phyloP scores from a whole-genome alignment of 2,113 vertebrate genomes.

The Forbesichthys papilliferus region DNA sequence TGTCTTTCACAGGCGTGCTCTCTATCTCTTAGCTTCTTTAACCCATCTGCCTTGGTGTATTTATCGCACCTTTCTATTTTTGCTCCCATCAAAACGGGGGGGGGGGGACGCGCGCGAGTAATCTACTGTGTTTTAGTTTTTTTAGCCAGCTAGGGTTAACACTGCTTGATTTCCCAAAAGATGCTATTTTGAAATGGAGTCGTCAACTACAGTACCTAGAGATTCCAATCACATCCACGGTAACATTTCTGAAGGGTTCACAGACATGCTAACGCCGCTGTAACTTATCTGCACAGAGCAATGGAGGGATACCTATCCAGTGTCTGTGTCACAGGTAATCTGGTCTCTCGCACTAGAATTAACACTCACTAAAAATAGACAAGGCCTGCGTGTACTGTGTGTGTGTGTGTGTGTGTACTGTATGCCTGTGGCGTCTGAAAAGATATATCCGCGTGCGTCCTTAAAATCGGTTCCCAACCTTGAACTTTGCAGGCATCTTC shows the following conservation, averaged over 20 bases:
- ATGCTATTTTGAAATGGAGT: no score
- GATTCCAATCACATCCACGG: no score
- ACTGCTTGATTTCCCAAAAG: no score
- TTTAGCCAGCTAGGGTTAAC: no score
- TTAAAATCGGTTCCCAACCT: conserved; percentile 46
- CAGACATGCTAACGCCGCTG: no score
- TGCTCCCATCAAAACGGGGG: background rate
- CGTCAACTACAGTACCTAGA: no score
- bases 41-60: background rate
- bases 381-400: conserved; percentile 11
- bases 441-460: conserved; percentile 3
- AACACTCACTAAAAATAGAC: conserved; percentile 59
- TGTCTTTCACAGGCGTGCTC: background rate
- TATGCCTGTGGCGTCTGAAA: background rate
- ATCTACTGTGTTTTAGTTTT: no score
- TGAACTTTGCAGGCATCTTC: conserved; percentile 48
- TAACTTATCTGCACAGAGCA: no score
- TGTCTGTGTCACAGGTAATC: conserved; percentile 48
- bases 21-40: background rate
- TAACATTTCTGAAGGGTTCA: no score
- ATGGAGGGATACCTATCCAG: no score
- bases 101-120: background rate
- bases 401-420: conserved; percentile 7
- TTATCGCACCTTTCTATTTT: background rate
- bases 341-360: conserved; percentile 49